A percentile compares a stretch with the other conserved stretches of the same genome.
These are phyloP conservation scores for Drosophila nigritarsus DNA, from an alignment of 2,888 invertebrate species.

Conservation along the genomic window DNA sequence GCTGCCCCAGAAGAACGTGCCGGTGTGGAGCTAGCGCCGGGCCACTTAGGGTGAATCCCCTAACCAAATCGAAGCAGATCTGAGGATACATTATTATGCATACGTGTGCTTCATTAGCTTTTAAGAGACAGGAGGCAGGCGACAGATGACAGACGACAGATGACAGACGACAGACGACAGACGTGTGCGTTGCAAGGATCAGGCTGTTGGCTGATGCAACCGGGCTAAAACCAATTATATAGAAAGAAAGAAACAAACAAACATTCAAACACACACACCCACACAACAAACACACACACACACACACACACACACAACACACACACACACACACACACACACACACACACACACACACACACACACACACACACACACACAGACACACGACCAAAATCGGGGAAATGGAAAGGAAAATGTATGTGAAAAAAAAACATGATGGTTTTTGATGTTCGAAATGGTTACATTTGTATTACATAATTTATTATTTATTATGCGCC, in stretches of 20 bases:
- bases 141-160: not conserved
- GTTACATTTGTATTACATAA: slow-evolving; percentile 47
- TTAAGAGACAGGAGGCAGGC: slow-evolving; percentile 5
- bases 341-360: slow-evolving; percentile 15
- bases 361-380: not conserved
- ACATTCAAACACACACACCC: slow-evolving; percentile 15
- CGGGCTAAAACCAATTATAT: not conserved
- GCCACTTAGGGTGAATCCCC: slow-evolving; percentile 15
- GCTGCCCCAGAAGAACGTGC: slow-evolving; percentile 82
- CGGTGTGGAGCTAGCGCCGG: slow-evolving; percentile 54
- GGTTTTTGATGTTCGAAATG: slow-evolving; percentile 22
- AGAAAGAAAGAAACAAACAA: slow-evolving; percentile 5
- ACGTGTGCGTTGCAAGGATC: not conserved
- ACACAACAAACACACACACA: slow-evolving; percentile 11
- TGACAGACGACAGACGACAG: not conserved
- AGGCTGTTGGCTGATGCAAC: slow-evolving; percentile 6
- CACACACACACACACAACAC: not conserved
- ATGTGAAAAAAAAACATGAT: slow-evolving; percentile 2
- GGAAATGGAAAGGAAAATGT: slow-evolving; percentile 27
- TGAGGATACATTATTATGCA: slow-evolving; percentile 3
- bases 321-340: slow-evolving; percentile 22
- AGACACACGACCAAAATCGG: slow-evolving; percentile 54
- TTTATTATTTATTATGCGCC: slow-evolving; percentile 69
- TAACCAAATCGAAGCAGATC: not conserved
- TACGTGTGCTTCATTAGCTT: slow-evolving; percentile 36